These are phyloP conservation scores for Strigops habroptila DNA, from an alignment of 2,113 vertebrate genomes.

Conservation along the genomic window DNA sequence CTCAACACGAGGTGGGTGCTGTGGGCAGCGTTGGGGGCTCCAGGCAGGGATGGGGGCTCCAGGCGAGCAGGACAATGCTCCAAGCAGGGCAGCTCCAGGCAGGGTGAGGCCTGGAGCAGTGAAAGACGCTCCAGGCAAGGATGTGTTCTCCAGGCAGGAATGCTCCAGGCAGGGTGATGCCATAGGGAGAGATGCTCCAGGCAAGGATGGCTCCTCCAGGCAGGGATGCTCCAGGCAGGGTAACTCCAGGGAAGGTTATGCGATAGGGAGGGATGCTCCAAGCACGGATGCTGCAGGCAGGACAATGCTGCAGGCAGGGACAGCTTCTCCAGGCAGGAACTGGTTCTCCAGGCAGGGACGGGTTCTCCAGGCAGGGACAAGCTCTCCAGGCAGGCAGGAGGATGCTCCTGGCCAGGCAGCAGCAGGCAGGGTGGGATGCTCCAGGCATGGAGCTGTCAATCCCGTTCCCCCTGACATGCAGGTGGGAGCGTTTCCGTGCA, in stretches of 20 bases:
- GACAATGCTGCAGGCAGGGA: background rate
- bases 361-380: background rate
- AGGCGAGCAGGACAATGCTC: background rate
- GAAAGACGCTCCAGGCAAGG: background rate
- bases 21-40: background rate
- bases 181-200: rapidly evolving
- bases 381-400: background rate
- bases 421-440: rapidly evolving
- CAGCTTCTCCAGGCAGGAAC: no score
- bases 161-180: rapidly evolving
- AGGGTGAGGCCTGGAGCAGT: no score
- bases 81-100: background rate
- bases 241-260: background rate
- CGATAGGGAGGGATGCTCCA: background rate
- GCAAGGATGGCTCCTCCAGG: no score
- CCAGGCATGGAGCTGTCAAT: background rate
- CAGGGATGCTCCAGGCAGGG: background rate
- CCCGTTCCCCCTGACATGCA: background rate
- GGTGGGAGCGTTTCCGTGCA: constrained; percentile 88
- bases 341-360: no score
- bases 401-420: background rate
- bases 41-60: background rate
- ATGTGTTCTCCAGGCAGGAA: background rate
- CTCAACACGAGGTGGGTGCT: constrained; percentile 33
- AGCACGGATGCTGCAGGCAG: background rate